A percentile compares a stretch with the other conserved stretches of the same genome.
Evolutionary conservation across 2,888 invertebrate species (phyloP).

Genomic region (Sceliomorpha sp.): DNA sequence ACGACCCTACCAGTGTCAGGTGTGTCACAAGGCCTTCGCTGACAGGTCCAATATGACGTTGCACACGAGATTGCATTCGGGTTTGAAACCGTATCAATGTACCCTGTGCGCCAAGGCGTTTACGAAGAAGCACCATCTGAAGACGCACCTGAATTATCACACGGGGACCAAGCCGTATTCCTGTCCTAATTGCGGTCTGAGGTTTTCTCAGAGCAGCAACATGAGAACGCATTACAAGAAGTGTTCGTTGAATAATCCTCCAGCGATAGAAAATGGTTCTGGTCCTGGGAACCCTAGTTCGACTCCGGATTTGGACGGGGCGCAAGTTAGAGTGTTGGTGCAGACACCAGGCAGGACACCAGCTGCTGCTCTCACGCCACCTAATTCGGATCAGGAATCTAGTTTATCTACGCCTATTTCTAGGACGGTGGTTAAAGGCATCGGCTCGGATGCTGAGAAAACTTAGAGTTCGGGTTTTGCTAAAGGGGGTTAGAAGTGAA

Average conservation of each 20-base stretch:
- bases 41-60: constrained; percentile 93
- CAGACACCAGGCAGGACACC: constrained; percentile 13
- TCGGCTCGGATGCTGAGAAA: too few relatives aligned
- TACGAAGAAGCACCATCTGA: constrained; percentile 92
- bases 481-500: too few relatives aligned
- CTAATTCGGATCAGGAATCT: constrained; percentile 72
- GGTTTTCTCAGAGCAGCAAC: constrained; percentile 92
- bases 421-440: too few relatives aligned
- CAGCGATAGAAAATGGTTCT: not conserved
- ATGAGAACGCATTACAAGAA: constrained; percentile 93
- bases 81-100: constrained; percentile 88
- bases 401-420: constrained; percentile 62
- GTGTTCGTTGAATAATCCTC: constrained; percentile 79
- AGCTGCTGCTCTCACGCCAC: constrained; percentile 65
- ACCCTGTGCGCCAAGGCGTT: constrained; percentile 88
- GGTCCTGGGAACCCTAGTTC: not conserved
- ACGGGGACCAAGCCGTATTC: constrained; percentile 90
- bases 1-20: constrained; percentile 89
- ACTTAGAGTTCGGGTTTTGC: too few relatives aligned
- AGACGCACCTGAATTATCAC: constrained; percentile 92
- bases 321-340: not conserved
- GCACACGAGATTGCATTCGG: constrained; percentile 89
- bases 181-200: constrained; percentile 87
- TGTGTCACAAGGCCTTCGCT: constrained; percentile 91
- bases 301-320: not conserved